Evolutionary conservation across 2,113 vertebrate species (phyloP).

Genomic region (Protobothrops flavoviridis): DNA sequence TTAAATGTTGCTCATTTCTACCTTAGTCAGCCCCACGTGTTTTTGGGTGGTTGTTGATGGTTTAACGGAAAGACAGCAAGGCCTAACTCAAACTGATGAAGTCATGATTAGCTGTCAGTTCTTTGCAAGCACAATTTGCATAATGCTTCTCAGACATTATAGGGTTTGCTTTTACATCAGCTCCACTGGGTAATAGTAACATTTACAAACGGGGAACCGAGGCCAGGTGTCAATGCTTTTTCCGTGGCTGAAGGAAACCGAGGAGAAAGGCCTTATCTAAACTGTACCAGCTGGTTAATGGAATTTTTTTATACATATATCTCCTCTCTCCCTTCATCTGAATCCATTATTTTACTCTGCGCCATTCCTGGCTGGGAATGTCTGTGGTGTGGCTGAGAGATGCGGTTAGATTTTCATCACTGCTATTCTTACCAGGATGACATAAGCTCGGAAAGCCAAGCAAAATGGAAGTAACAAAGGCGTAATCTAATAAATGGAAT

Average conservation of each 20-base stretch:
- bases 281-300: background rate
- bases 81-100: background rate
- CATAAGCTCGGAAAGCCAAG: background rate
- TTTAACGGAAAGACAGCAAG: background rate
- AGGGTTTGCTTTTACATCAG: background rate
- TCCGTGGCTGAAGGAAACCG: background rate
- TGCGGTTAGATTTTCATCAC: background rate
- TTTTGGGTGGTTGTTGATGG: background rate
- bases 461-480: background rate
- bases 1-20: background rate
- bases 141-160: background rate
- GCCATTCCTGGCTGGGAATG: background rate
- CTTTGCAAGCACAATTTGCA: background rate
- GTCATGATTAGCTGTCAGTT: background rate
- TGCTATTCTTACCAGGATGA: background rate
- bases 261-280: background rate
- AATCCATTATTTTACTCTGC: background rate
- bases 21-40: fast-evolving
- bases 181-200: background rate
- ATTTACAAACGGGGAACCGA: background rate
- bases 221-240: background rate
- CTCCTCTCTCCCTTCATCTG: background rate
- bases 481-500: background rate
- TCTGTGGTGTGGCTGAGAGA: background rate
- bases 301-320: background rate